Base-by-base conservation (phyloP, 2,888 invertebrate species). In the Neoscelio sp. region DNA sequence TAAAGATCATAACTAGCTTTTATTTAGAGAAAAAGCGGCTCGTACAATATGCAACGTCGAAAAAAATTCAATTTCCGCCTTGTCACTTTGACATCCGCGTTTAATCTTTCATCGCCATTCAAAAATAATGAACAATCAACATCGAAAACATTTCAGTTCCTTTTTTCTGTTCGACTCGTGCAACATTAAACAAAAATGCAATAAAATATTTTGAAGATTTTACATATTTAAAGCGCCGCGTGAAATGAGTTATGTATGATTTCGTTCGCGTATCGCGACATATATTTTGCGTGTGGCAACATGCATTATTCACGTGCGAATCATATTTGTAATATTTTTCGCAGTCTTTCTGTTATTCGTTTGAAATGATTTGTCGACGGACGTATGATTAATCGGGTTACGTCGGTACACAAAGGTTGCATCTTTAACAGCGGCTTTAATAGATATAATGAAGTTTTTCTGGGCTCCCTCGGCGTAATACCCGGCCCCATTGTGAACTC, bases 41-140 rank as follows among this genome's bases (percentile, higher is more conserved):
- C 73, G 50, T 74, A 58, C 56, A 74, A 65, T 65, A 74, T 65
- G 56, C 52, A 74, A 40, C 40, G 64, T 38, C 15, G 44, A 74
- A 64, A n/a, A n/a, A 74, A 74, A 74, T 74, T 48, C 64, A 74
- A 74, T 74, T 65, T 65, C 64, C 73, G 48, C 38, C 17, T 52
- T 64, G 75, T 60, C 75, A 60, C 42, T 52, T 67, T 75, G 75
- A 67, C 67, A 35, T 28, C 5, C 26, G 28, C 75, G 13, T 67
- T 75, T 67, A 67, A 67, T 67, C 60, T 60, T 75, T 67, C 48
- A 75, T 62, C 60, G 54, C n/a, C 35, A 54, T 68, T 52, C 52
- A 62, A 67, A 75, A 75, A 75, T 75, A 68, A 67, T 75, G 75
- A 68, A 75, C 62, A 62, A 68, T 62, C 56, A 46, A 48, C 65